Evolutionary conservation across 2,888 invertebrate genomes (phyloP).

Genomic region (Rhingia rostrata): DNA sequence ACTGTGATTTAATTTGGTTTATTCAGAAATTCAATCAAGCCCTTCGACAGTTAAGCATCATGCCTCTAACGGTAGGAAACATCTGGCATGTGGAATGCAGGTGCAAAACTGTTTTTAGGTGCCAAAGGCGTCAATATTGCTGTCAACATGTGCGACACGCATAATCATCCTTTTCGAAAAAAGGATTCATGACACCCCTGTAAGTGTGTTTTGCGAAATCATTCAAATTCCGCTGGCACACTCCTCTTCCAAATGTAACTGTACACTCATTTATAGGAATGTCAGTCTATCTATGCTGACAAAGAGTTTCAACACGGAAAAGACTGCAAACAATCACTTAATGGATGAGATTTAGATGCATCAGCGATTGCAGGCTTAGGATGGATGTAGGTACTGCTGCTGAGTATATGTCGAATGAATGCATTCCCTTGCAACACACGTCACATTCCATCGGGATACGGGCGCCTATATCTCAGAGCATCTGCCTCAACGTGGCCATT

Average conservation of each 20-base stretch:
- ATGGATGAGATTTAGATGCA: conserved; percentile 48
- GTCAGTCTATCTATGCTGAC: neutral
- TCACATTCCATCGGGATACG: conserved; percentile 45
- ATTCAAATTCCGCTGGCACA: conserved; percentile 38
- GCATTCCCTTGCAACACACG: conserved; percentile 26
- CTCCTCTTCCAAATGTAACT: conserved; percentile 32
- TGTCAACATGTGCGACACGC: conserved; percentile 67
- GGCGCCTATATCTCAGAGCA: conserved; percentile 14
- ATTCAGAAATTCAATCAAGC: conserved; percentile 61
- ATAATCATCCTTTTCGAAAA: conserved; percentile 61
- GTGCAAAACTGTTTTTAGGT: conserved; percentile 39
- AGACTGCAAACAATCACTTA: conserved; percentile 56
- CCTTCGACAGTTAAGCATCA: conserved; percentile 41
- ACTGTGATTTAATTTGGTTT: conserved; percentile 49
- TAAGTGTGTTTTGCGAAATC: conserved; percentile 45
- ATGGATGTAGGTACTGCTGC: conserved; percentile 14
- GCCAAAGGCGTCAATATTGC: conserved; percentile 45
- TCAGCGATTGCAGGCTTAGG: conserved; percentile 21
- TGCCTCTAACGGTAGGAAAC: conserved; percentile 42
- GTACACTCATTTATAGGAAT: conserved; percentile 6
- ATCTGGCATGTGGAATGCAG: conserved; percentile 63
- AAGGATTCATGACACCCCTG: conserved; percentile 49
- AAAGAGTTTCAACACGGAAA: conserved; percentile 24
- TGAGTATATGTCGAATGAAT: conserved; percentile 20
- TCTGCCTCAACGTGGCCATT: conserved; percentile 9